Percentiles rank a stretch among this genome's conserved stretches.
Conservation (phyloP, 2,797 vertebrate species). For the Diplodus puntazzo region DNA sequence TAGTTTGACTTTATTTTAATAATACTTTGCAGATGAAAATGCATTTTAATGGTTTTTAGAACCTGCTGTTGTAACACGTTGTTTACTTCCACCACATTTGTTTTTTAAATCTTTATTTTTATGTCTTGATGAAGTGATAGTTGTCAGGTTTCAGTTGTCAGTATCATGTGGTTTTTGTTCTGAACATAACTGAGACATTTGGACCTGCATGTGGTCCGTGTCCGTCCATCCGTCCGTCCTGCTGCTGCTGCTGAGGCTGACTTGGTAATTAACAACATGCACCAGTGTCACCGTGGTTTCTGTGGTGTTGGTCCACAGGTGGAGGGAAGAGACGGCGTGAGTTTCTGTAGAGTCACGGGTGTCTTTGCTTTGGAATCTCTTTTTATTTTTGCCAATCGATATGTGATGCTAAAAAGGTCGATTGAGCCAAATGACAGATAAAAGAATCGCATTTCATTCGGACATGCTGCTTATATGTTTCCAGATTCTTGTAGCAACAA, state of each 20-base stretch:
- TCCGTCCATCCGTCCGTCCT: conserved; percentile 21
- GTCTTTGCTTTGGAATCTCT: neutral
- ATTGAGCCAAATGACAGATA: conserved; percentile 16
- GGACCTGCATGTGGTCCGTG: conserved; percentile 8
- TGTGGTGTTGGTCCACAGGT: conserved; percentile 69
- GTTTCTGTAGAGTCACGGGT: conserved; percentile 38
- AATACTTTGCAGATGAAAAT: neutral
- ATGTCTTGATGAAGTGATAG: neutral
- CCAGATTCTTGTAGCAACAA: neutral
- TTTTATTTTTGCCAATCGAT: neutral
- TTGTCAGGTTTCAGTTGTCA: conserved; percentile 3
- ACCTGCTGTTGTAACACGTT: neutral
- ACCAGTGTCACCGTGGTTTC: neutral
- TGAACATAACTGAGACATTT: conserved; percentile 33
- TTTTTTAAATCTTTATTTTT: neutral
- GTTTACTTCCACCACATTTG: no score
- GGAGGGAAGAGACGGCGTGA: conserved; percentile 34
- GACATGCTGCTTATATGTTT: no score
- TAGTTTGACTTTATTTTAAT: no score
- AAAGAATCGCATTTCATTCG: neutral
- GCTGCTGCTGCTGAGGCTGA: conserved; percentile 49
- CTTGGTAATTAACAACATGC: conserved; percentile 60
- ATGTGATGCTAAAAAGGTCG: neutral
- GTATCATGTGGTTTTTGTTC: conserved; percentile 45
- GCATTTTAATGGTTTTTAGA: neutral